These are phyloP conservation scores for Anolis sagrei DNA, from an alignment of 2,113 vertebrate genomes.

Conservation along the genomic window DNA sequence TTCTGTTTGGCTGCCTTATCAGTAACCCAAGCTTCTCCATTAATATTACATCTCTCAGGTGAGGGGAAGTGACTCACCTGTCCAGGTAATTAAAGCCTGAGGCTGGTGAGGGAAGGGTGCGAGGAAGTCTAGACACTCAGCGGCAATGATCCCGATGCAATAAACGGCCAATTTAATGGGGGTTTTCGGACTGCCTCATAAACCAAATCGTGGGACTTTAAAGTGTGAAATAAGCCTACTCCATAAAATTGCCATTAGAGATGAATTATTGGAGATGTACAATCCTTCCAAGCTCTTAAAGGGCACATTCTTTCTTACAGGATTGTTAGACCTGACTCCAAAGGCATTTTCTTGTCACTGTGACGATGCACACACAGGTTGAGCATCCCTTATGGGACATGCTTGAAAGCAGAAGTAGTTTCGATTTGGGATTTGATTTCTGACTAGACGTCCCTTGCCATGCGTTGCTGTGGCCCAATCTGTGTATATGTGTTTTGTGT, in stretches of 20 bases:
- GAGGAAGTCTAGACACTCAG: background rate
- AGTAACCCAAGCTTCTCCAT: constrained; percentile 62
- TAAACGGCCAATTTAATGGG: background rate
- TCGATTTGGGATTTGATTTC: too few species aligned
- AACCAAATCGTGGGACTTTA: rapidly evolving
- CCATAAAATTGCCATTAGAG: background rate
- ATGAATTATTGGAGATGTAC: background rate
- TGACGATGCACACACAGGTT: too few species aligned
- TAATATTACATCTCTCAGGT: constrained; percentile 63
- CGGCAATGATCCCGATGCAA: background rate
- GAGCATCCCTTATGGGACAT: too few species aligned
- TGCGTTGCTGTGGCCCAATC: too few species aligned
- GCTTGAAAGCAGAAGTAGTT: too few species aligned
- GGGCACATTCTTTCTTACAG: background rate
- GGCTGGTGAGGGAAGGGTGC: background rate
- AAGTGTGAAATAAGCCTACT: background rate
- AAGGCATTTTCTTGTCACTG: too few species aligned
- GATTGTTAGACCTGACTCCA: background rate
- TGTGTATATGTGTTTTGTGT: too few species aligned
- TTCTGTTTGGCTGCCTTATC: constrained; percentile 15
- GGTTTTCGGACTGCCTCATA: constrained; percentile 5
- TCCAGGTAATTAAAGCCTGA: constrained; percentile 63
- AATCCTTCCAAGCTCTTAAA: background rate
- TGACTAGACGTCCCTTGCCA: too few species aligned
- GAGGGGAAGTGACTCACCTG: constrained; percentile 51